Conservation (phyloP, 1,140 invertebrate species). For the Odontomachus brunneus region DNA sequence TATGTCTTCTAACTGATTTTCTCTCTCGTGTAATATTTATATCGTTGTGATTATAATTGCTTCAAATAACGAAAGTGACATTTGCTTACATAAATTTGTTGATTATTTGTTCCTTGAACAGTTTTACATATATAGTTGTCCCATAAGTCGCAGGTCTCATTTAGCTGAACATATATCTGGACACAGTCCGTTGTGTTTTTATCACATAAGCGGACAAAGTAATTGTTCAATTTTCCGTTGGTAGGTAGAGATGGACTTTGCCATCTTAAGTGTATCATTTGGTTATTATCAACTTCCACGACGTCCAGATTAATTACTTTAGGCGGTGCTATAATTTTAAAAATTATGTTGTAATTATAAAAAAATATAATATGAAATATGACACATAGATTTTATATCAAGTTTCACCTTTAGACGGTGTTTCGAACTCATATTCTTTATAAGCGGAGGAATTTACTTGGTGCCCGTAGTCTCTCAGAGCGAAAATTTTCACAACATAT, state of each 20-base stretch:
- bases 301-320: slow-evolving; percentile 57
- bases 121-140: slow-evolving; percentile 44
- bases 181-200: no score
- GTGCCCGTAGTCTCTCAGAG: slow-evolving; percentile 38
- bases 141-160: slow-evolving; percentile 67
- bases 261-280: slow-evolving; percentile 63
- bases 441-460: slow-evolving; percentile 47
- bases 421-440: slow-evolving; percentile 33
- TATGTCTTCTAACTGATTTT: background rate
- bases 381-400: background rate
- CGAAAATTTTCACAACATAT: slow-evolving; percentile 58
- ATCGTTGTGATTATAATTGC: no score
- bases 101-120: no score
- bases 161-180: background rate
- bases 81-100: fast-evolving
- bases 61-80: no score
- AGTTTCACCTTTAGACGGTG: slow-evolving; percentile 60
- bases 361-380: background rate
- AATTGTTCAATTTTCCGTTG: slow-evolving; percentile 61
- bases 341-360: background rate
- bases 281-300: slow-evolving; percentile 45
- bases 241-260: slow-evolving; percentile 56
- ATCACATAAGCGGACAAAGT: background rate
- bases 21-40: background rate
- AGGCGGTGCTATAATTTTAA: slow-evolving; percentile 60